Evolutionary conservation across 2,797 vertebrate species (phyloP), one percentile per base, ranked within the genome.

Genomic region (Vultur gryphus): DNA sequence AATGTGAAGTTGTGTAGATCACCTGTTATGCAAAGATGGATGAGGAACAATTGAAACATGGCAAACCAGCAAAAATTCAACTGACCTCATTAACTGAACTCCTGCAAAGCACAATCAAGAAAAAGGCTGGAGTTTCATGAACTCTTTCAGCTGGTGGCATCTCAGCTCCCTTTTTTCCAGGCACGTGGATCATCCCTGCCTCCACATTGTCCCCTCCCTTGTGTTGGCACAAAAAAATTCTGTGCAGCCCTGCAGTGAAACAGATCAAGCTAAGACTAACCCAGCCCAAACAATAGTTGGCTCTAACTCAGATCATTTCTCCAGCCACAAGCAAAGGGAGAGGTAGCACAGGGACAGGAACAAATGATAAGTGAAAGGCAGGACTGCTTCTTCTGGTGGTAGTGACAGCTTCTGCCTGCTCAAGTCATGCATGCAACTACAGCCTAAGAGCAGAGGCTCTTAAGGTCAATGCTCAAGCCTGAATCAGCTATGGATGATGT

Each of bases 261-360:
- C 16, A 72, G 83, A 66, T 78, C 37, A 44, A 94, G 31, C 43
- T 13, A 28, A 93, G 66, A 26, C 17, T 41, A 52, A 95, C 86
- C 51, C 87, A 94, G 66, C 75, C 81, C 86, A 64, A 87, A 59
- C 9, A 58, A 43, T 69, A 85, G 62, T 25, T 94, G 90, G 92
- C 90, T 82, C 13, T 59, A 59, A 55, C 23, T 93, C 89, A 89
- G 77, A 93, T 92, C 88, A 64, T 73, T 10, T 90, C 71, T n/a
- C 59, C 77, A 92, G 92, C 43, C 90, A 82, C 77, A 75, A 48
- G 90, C 29, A 84, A 82, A 95, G 89, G 92, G 92, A 93, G 89
- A 87, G 21, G 90, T 79, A 59, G 84, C 51, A 80, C 51, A 75
- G 44, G 73, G 61, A 84, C 87, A 94, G 54, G 49, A 93, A 67